Evolutionary conservation across 2,888 invertebrate genomes (phyloP).

Genomic region (Pachymerium ferrugineum): DNA sequence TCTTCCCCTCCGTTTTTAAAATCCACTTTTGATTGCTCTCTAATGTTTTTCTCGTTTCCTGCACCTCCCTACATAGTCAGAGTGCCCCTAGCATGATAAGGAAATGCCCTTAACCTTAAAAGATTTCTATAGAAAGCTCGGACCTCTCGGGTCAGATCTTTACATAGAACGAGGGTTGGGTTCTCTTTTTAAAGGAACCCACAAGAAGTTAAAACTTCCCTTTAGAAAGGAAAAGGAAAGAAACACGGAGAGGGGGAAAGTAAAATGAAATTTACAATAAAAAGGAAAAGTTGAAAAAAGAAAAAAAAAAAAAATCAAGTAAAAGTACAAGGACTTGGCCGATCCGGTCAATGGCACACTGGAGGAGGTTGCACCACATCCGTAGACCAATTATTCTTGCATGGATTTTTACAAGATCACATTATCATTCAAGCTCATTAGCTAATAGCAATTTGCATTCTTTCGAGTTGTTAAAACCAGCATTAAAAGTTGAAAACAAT

Average conservation of each 20-base stretch:
- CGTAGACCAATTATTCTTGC: too few species aligned
- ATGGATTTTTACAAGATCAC: too few species aligned
- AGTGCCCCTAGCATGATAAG: background rate
- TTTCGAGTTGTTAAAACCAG: background rate
- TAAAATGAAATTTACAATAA: too few species aligned
- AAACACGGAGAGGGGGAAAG: too few species aligned
- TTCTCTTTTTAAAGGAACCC: constrained; percentile 5
- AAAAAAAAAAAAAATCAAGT: too few species aligned
- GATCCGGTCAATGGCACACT: constrained; percentile 10
- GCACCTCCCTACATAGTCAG: background rate
- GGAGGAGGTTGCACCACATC: too few species aligned
- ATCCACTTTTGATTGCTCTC: background rate
- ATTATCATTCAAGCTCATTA: constrained; percentile 3
- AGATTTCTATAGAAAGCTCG: background rate
- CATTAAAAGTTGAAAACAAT: background rate
- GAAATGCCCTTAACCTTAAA: background rate
- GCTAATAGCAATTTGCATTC: background rate
- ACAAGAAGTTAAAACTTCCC: background rate
- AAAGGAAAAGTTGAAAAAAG: too few species aligned
- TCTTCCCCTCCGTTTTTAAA: background rate
- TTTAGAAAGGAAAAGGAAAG: background rate
- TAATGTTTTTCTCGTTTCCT: background rate
- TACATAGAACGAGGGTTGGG: background rate
- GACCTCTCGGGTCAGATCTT: background rate
- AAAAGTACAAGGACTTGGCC: too few species aligned